phyloP scores from a whole-genome alignment of 2,113 vertebrate genomes.

The Capreolus pygargus region DNA sequence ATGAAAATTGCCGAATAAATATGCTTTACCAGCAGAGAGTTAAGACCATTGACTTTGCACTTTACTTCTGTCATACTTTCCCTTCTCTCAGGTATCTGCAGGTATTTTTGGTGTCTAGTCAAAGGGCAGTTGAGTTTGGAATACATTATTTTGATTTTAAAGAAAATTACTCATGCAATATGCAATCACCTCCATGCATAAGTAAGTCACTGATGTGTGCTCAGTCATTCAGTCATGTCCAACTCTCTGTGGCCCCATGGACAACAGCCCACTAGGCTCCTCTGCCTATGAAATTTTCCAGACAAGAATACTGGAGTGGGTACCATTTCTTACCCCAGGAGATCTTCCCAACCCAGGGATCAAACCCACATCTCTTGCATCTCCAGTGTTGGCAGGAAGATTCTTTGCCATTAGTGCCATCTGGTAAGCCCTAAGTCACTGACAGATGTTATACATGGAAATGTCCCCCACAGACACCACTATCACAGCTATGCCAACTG shows the following conservation, averaged over 20 bases:
- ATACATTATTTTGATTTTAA: neutral
- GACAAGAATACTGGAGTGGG: neutral
- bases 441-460: neutral
- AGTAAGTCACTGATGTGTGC: neutral
- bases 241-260: neutral
- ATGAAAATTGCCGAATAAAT: neutral
- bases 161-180: neutral
- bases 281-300: neutral
- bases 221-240: neutral
- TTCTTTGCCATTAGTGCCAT: neutral
- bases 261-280: neutral
- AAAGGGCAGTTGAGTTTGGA: neutral
- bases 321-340: neutral
- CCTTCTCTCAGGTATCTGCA: neutral
- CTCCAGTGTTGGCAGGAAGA: neutral
- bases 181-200: neutral
- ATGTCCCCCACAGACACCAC: neutral
- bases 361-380: fast-evolving
- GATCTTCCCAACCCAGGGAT: neutral
- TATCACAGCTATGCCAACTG: neutral
- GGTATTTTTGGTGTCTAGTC: neutral
- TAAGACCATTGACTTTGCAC: neutral
- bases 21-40: neutral
- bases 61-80: neutral
- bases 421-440: neutral